Percentiles rank a stretch among this genome's conserved stretches.
Conservation (phyloP, 2,113 vertebrate species). For the Halichoerus grypus region DNA sequence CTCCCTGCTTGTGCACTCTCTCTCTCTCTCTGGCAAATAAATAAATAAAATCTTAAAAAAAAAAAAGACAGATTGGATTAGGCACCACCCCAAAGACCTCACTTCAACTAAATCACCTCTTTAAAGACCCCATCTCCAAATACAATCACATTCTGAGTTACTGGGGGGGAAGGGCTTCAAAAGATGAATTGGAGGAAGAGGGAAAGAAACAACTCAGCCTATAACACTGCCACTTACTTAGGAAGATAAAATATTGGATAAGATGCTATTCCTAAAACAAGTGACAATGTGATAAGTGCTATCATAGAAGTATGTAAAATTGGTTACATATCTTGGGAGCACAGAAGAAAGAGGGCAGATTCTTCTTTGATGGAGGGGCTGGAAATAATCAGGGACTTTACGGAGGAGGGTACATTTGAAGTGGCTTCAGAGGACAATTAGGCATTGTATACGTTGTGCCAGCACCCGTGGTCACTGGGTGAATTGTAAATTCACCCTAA, state of each 20-base stretch:
- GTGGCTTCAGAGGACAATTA: background rate
- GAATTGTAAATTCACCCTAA: background rate
- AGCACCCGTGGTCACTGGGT: background rate
- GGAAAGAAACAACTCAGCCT: background rate
- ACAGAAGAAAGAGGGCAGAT: background rate
- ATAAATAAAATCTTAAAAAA: too few relatives aligned
- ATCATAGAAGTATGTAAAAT: background rate
- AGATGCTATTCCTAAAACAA: background rate
- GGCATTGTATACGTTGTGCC: background rate
- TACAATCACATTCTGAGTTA: background rate
- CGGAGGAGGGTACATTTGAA: background rate
- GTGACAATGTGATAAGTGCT: background rate
- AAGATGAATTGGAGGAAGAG: background rate
- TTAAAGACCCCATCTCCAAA: constrained; percentile 2
- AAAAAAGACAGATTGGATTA: background rate
- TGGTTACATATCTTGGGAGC: background rate
- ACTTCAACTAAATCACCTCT: background rate
- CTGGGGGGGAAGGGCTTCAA: background rate
- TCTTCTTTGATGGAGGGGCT: background rate
- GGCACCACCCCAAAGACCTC: background rate
- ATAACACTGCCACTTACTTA: background rate
- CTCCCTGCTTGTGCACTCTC: too few relatives aligned
- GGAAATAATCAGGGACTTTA: background rate
- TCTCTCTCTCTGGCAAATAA: too few relatives aligned
- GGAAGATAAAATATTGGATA: constrained; percentile 3